These are phyloP conservation scores for Slavum lentiscoides DNA, from an alignment of 2,888 invertebrate genomes.

Conservation along the genomic window DNA sequence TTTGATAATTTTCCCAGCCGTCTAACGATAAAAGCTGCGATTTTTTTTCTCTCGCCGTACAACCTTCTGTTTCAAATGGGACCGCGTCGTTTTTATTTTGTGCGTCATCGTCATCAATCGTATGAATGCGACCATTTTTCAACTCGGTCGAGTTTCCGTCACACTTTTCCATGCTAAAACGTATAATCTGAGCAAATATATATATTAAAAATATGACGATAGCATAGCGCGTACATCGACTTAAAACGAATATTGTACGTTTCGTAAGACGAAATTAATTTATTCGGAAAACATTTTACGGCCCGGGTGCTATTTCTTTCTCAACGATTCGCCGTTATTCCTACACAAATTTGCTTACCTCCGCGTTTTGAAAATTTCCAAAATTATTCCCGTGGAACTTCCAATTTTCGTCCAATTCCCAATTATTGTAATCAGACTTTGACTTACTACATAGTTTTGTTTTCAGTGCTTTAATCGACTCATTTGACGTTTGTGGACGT, in stretches of 20 bases:
- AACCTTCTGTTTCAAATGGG: not conserved
- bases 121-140: not conserved
- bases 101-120: not conserved
- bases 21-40: constrained; percentile 19
- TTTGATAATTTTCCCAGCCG: constrained; percentile 35
- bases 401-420: constrained; percentile 40
- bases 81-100: not conserved
- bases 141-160: not conserved
- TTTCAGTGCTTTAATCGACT: not conserved
- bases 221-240: not conserved
- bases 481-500: not conserved
- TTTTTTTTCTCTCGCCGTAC: not conserved
- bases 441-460: constrained; percentile 12
- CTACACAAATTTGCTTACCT: not conserved
- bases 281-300: not conserved
- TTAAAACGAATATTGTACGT: not conserved
- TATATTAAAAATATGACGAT: not conserved
- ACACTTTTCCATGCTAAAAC: constrained; percentile 24
- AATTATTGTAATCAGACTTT: constrained; percentile 47
- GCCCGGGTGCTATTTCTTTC: not conserved
- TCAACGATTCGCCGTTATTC: not conserved
- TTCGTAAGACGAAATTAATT: not conserved
- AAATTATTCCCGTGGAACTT: not conserved
- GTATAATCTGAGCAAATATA: not conserved
- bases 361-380: not conserved